A percentile compares a stretch with the other conserved stretches of the same genome.
These are phyloP conservation scores for Pipistrellus pygmaeus DNA, from an alignment of 2,797 vertebrate species.

Conservation along the genomic window DNA sequence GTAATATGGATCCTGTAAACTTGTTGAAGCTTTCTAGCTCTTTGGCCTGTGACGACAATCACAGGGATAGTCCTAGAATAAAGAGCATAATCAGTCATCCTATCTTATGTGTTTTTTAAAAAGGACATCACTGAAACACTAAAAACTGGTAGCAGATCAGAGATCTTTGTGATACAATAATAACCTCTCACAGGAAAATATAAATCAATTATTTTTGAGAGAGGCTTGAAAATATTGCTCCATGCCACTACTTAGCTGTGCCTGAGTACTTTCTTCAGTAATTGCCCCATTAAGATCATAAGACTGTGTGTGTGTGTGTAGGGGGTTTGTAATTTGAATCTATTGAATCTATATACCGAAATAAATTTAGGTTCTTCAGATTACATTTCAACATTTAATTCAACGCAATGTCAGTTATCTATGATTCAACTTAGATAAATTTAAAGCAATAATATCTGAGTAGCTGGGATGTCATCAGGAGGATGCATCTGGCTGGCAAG, in stretches of 20 bases:
- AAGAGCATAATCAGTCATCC: not conserved
- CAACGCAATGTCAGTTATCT: not conserved
- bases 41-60: not conserved
- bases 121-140: not conserved
- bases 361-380: not conserved
- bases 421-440: not conserved
- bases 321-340: not conserved
- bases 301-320: not conserved
- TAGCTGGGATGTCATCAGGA: not conserved
- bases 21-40: not conserved
- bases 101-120: not conserved
- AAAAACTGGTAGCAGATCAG: not conserved
- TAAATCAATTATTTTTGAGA: slow-evolving; percentile 18
- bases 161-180: slow-evolving; percentile 1
- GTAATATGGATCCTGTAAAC: not conserved
- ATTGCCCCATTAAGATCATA: not conserved
- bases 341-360: not conserved
- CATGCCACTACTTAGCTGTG: not conserved
- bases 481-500: not conserved
- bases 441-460: not conserved
- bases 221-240: not conserved
- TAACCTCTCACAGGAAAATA: not conserved
- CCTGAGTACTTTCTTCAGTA: not conserved
- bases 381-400: not conserved
- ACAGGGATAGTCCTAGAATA: not conserved